Base-by-base conservation (phyloP, 1,140 invertebrate species). In the Trichomalopsis sarcophagae region DNA sequence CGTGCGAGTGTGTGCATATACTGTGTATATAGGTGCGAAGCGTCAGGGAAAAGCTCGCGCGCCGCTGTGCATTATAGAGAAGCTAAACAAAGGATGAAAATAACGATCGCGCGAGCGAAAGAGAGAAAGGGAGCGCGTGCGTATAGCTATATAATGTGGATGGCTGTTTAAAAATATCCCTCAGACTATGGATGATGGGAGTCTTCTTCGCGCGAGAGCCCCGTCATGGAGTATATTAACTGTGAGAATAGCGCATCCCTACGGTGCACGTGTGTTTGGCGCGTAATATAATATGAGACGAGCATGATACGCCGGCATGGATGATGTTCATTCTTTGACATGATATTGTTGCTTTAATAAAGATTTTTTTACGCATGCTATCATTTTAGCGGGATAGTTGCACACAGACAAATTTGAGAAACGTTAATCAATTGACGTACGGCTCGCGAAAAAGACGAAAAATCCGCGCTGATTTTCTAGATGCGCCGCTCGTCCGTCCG, bases 11-110 rank as follows among this genome's bases (percentile, higher is more conserved):
- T 69, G 68, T 27, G 27, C 23, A 30, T n/a, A 17, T n/a, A 7
- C n/a, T 17, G 55, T 71, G 10, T 33, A 13, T 5, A 71, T 33
- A 33, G 21, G 23, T 33, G 73, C 14, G 73, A 21, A 30, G 27
- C 27, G 68, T 13, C 9, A 3, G 21, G 30, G 68, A 71, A 14
- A 71, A 33, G 68, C 68, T 71, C 11, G 55, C 23, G 68, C 68
- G 14, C 5, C 7, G 40, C 40, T 44, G n/a, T 69, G 68, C 30
- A 71, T 71, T 71, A 71, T 33, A 30, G 68, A 30, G 27, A 27
- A 27, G 23, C 68, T 71, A 71, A 71, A 71, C 68, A 71, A 71
- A 71, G 68, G 68, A 33, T 71, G 68, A 33, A 71, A 71, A 71
- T 71, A 71, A 33, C 68, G 68, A 71, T 71, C 55, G 55, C 55